Conservation (phyloP, 35 echinoderm and acorn worm species). For the Apostichopus parvimensis region DNA sequence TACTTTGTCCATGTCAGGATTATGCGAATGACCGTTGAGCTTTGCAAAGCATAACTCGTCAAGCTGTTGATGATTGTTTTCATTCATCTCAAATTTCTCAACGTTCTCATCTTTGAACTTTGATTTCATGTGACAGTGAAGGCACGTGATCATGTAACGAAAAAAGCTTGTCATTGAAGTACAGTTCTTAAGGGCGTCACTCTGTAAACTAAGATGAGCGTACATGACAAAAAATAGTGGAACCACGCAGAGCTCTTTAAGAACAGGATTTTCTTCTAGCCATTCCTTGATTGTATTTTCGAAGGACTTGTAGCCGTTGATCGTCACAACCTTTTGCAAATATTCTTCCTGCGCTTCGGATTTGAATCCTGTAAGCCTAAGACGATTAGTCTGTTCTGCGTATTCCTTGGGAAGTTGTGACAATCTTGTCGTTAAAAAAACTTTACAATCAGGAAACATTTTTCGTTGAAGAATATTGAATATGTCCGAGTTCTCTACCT, state of each 20-base stretch:
- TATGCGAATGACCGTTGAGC: not conserved
- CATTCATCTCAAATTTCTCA: not conserved
- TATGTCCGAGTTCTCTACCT: not conserved
- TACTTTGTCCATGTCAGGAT: not conserved
- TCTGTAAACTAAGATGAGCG: not conserved
- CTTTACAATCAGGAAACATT: not conserved
- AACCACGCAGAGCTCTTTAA: not conserved
- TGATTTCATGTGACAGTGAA: not conserved
- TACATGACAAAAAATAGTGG: constrained; percentile 5
- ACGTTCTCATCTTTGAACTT: not conserved
- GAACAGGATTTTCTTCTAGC: not conserved
- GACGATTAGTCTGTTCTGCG: not conserved
- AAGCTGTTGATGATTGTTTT: not conserved
- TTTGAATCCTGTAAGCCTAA: not conserved
- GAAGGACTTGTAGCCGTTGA: not conserved
- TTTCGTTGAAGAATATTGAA: not conserved
- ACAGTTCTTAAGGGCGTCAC: not conserved
- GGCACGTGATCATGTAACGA: not conserved
- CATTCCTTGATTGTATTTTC: not conserved
- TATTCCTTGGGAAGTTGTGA: not conserved
- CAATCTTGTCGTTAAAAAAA: not conserved
- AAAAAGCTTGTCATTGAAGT: constrained; percentile 10
- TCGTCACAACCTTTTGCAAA: not conserved
- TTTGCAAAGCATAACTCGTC: not conserved
- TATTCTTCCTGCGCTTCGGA: not conserved